These are phyloP conservation scores for Cromileptes altivelis DNA, from an alignment of 2,113 vertebrate species.

Conservation along the genomic window DNA sequence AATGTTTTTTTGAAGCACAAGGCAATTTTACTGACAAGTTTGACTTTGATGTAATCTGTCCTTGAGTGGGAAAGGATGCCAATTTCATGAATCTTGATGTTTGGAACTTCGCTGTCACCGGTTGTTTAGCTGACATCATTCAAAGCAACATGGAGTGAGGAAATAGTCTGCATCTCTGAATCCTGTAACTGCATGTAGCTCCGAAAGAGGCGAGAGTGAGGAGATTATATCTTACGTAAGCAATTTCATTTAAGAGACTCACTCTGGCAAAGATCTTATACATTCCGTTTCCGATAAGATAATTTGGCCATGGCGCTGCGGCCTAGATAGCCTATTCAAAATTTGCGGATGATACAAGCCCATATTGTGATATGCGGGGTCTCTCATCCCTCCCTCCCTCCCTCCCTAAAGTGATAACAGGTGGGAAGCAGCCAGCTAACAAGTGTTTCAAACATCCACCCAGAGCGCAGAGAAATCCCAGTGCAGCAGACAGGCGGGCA, in stretches of 20 bases:
- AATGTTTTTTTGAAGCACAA: neutral
- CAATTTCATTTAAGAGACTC: slow-evolving; percentile 19
- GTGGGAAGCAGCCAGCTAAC: slow-evolving; percentile 64
- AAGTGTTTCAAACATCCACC: slow-evolving; percentile 66
- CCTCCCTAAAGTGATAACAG: slow-evolving; percentile 58
- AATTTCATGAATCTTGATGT: slow-evolving; percentile 25
- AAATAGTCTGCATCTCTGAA: slow-evolving; percentile 11
- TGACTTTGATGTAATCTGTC: slow-evolving; percentile 17
- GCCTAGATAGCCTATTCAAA: neutral
- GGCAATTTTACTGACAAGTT: neutral
- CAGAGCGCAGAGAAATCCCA: slow-evolving; percentile 60
- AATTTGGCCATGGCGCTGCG: neutral
- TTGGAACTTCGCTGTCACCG: neutral
- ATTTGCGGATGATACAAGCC: neutral
- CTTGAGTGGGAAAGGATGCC: neutral
- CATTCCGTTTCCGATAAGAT: slow-evolving; percentile 22
- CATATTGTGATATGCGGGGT: slow-evolving; percentile 12
- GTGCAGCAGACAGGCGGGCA: slow-evolving; percentile 49
- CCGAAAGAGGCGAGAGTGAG: slow-evolving; percentile 6
- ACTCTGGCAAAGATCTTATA: slow-evolving; percentile 13
- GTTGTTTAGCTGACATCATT: slow-evolving; percentile 15
- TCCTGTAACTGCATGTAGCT: slow-evolving; percentile 13
- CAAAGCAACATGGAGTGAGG: slow-evolving; percentile 1
- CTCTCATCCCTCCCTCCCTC: slow-evolving; percentile 8
- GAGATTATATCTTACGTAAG: slow-evolving; percentile 25